Evolutionary conservation across 2,797 vertebrate genomes (phyloP), one percentile per base, ranked within the genome.

Genomic region (Artibeus jamaicensis): DNA sequence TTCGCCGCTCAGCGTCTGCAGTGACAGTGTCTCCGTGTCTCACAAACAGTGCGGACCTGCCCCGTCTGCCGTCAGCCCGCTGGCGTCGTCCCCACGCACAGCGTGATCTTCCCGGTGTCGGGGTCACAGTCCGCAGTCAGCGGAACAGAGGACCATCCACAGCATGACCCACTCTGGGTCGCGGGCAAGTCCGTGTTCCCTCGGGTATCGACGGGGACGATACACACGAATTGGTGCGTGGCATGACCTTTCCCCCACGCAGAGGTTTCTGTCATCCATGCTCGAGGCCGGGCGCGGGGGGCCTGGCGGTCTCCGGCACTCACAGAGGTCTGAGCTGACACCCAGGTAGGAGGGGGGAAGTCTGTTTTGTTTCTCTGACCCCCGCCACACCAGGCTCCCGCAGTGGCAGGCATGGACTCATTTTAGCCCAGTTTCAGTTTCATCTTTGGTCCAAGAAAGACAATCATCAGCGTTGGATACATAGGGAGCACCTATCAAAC

Each of bases 71-170:
- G 42, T 71, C 34, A 81, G 44, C 21, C 22, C 42, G 7, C 84
- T 34, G 9, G 8, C 19, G 0, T 46, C 12, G n/a, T 37, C 24
- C 16, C 4, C 68, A 67, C 32, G 16, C 9, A 32, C 6, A 39
- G 6, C 3, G 1, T 9, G 18, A 1, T 4, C 29, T 34, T 46
- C 34, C 39, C 24, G 5, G 76, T 18, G 2, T 22, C n/a, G 32
- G 55, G 8, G 37, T 42, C 2, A 50, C 29, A 53, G 32, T 9
- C 4, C 2, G 62, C 19, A 26, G 19, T 9, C 15, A 18, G 11
- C 22, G 34, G 26, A 39, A 22, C 12, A 50, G 37, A 29, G 18
- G 12, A 8, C 39, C 32, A 42, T 62, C 44, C 68, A 88, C 24
- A 55, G 4, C 29, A 22, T 18, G 18, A 11, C 6, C 50, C 19